Evolutionary conservation across 2,888 invertebrate species (phyloP).

Genomic region (Polymixis lichenea): DNA sequence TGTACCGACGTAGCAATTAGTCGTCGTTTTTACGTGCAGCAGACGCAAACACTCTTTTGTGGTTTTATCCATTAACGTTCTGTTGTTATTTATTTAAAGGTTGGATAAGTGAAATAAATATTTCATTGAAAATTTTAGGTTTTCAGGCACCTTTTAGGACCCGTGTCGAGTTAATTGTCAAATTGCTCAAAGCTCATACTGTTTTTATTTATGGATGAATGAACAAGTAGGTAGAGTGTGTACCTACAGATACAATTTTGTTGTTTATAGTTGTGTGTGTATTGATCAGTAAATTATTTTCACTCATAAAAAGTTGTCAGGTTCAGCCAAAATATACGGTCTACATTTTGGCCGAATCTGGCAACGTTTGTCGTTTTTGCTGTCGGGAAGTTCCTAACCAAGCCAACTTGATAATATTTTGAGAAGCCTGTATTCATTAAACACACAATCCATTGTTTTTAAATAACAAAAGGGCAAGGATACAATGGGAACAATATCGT

Average conservation of each 20-base stretch:
- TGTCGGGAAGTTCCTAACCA: neutral
- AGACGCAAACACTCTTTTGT: conserved; percentile 35
- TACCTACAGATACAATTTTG: no score
- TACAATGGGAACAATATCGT: conserved; percentile 21
- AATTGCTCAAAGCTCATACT: neutral
- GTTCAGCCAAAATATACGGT: no score
- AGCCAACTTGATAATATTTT: neutral
- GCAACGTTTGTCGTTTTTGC: neutral
- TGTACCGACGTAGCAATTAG: conserved; percentile 14
- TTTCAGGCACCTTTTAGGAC: conserved; percentile 1
- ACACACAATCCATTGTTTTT: neutral
- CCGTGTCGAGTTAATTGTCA: conserved; percentile 3
- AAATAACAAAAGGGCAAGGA: conserved; percentile 18
- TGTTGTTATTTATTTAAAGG: conserved; percentile 43
- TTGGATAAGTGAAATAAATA: conserved; percentile 15
- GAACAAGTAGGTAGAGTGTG: neutral
- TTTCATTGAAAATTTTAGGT: conserved; percentile 25
- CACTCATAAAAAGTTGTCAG: neutral
- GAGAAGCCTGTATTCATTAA: neutral
- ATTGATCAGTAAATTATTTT: conserved; percentile 2
- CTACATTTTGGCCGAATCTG: neutral
- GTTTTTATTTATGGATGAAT: conserved; percentile 3
- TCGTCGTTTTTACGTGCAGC: neutral
- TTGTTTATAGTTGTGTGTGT: conserved; percentile 7
- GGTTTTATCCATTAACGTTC: conserved; percentile 36